A percentile compares a stretch with the other conserved stretches of the same genome.
phyloP scores from a whole-genome alignment of 2,797 vertebrate species.

The Coendou prehensilis region DNA sequence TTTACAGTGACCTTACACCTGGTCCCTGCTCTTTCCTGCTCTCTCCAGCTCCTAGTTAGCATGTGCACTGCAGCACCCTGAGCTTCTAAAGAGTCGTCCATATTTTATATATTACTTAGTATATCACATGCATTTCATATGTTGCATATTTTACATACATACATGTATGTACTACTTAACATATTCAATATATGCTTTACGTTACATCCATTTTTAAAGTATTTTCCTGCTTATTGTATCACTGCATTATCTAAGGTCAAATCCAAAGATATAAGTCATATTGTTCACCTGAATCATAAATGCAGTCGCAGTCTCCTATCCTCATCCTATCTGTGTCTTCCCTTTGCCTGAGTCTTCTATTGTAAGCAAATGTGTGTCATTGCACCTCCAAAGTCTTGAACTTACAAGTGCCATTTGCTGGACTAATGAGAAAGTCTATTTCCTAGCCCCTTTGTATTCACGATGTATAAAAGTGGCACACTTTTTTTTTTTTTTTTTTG shows the following conservation, averaged over 20 bases:
- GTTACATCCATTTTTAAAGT: background rate
- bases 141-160: background rate
- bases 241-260: background rate
- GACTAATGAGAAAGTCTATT: background rate
- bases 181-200: no score
- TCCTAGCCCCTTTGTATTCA: background rate
- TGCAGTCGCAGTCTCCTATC: no score
- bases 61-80: background rate
- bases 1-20: background rate
- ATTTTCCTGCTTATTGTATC: background rate
- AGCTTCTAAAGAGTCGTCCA: background rate
- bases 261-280: no score
- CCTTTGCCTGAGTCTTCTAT: background rate
- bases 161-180: background rate
- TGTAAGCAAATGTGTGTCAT: background rate
- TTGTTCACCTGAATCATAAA: background rate
- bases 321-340: background rate
- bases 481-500: no score
- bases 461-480: background rate
- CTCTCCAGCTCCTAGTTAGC: background rate
- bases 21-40: background rate
- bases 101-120: background rate
- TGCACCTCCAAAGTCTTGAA: background rate
- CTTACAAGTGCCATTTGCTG: background rate
- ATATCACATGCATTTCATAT: background rate